Evolutionary conservation across 1,140 invertebrate genomes (phyloP), one percentile per base, ranked within the genome.

Genomic region (Lineus longissimus): DNA sequence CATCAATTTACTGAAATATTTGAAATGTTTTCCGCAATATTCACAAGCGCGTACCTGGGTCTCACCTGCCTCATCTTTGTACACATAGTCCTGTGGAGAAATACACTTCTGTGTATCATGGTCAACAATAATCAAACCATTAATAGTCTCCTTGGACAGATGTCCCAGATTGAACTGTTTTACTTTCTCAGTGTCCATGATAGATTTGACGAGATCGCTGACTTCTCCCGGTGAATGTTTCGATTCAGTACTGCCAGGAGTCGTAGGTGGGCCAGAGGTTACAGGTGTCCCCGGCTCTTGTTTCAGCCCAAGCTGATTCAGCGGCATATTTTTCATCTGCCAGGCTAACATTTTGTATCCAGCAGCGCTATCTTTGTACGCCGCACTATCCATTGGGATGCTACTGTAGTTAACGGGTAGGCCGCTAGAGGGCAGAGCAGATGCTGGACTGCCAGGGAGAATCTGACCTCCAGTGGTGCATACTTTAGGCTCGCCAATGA

Each of bases 1-100:
- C 47, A 51, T 51, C 25, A 51, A n/a, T 51, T 51, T 51, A 51
- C 47, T 51, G 47, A 51, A 51, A 51, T 51, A 51, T n/a, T 51
- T 51, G 47, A 51, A 51, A 51, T 51, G 47, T 51, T 51, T 51
- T 4, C 47, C 47, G 47, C 47, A 51, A n/a, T 51, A 51, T 51
- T 51, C 47, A n/a, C 47, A 51, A 6, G 47, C 47, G 9, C 47
- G 47, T 23, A 51, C 47, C n/a, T 51, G 47, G 4, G 47, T 51
- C 47, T 51, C 47, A 27, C 47, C 47, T 4, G 47, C n/a, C n/a
- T 51, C 47, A 27, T 51, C 47, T n/a, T 51, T 51, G n/a, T 51
- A 51, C n/a, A 51, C 25, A 51, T 51, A 51, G 25, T 51, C 47
- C 47, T 51, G 47, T n/a, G 47, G 47, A 4, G 47, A 51, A n/a